Evolutionary conservation across 2,113 vertebrate species (phyloP).

Genomic region (Columba livia): DNA sequence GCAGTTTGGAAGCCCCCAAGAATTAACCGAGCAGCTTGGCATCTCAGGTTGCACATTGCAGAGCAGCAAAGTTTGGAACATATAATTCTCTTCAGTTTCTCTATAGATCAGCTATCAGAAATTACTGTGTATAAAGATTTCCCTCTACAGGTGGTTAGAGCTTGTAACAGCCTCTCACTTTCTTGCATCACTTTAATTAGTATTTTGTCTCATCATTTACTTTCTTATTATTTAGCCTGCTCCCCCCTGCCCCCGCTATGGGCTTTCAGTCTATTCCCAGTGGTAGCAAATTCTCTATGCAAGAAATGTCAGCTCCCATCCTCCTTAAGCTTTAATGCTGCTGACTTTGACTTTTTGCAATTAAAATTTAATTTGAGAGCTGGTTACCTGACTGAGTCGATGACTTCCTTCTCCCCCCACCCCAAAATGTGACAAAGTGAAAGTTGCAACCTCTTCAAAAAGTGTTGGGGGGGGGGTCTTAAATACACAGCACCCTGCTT

Average conservation of each 20-base stretch:
- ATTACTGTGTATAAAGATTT: slow-evolving; percentile 80
- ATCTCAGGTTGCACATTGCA: background rate
- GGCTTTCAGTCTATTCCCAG: slow-evolving; percentile 24
- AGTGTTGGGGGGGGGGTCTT: background rate
- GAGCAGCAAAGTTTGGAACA: slow-evolving; percentile 71
- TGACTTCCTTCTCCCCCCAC: background rate
- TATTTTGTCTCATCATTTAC: background rate
- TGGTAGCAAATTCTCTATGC: background rate
- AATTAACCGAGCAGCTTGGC: background rate
- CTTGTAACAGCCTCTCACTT: slow-evolving; percentile 72
- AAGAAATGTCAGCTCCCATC: slow-evolving; percentile 13
- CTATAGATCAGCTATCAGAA: slow-evolving; percentile 62
- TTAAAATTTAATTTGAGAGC: slow-evolving; percentile 61
- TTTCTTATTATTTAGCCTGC: slow-evolving; percentile 12
- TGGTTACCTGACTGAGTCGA: slow-evolving; percentile 16
- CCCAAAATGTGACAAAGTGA: slow-evolving; percentile 50
- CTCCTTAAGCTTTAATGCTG: slow-evolving; percentile 31
- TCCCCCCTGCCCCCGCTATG: background rate
- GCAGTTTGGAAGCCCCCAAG: background rate
- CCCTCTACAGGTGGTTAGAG: slow-evolving; percentile 85
- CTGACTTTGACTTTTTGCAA: slow-evolving; percentile 58
- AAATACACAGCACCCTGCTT: background rate
- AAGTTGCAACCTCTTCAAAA: slow-evolving; percentile 39
- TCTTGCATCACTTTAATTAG: slow-evolving; percentile 47
- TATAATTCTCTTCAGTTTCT: slow-evolving; percentile 32